phyloP scores from a whole-genome alignment of 92 coral and sea anemone genomes.

The Bergia sp. region DNA sequence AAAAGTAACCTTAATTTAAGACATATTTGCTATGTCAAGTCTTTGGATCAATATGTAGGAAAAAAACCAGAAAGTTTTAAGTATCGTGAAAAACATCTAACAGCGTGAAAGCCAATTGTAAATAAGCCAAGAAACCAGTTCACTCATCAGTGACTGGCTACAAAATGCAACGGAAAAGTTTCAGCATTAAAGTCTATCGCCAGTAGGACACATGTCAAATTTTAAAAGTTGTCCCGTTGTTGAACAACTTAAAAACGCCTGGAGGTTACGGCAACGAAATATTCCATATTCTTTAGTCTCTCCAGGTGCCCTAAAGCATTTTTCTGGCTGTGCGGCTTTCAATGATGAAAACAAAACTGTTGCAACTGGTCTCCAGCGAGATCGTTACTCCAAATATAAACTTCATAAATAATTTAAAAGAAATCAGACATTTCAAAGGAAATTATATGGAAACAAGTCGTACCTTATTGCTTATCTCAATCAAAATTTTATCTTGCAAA shows the following conservation, averaged over 20 bases:
- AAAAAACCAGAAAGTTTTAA: too few species aligned
- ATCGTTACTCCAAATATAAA: slow-evolving; percentile 30
- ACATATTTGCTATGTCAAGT: neutral
- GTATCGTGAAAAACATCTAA: neutral
- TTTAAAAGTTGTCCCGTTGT: neutral
- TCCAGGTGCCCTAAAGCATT: neutral
- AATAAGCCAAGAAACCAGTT: neutral
- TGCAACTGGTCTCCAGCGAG: slow-evolving; percentile 23
- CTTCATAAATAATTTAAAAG: slow-evolving; percentile 30
- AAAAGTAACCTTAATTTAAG: too few species aligned
- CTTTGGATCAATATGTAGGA: too few species aligned
- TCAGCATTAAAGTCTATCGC: too few species aligned
- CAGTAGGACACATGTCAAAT: neutral
- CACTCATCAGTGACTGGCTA: neutral
- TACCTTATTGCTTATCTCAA: neutral
- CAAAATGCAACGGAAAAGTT: neutral
- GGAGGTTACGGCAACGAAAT: neutral
- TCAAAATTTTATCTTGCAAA: neutral
- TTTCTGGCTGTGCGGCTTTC: slow-evolving; percentile 27
- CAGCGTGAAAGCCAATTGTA: too few species aligned
- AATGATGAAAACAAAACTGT: neutral
- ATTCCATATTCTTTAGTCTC: neutral
- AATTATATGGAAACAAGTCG: slow-evolving; percentile 29
- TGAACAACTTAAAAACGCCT: neutral
- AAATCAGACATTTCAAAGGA: slow-evolving; percentile 21